These are phyloP conservation scores for Hecatera dysodea DNA, from an alignment of 2,888 invertebrate genomes.

Conservation along the genomic window DNA sequence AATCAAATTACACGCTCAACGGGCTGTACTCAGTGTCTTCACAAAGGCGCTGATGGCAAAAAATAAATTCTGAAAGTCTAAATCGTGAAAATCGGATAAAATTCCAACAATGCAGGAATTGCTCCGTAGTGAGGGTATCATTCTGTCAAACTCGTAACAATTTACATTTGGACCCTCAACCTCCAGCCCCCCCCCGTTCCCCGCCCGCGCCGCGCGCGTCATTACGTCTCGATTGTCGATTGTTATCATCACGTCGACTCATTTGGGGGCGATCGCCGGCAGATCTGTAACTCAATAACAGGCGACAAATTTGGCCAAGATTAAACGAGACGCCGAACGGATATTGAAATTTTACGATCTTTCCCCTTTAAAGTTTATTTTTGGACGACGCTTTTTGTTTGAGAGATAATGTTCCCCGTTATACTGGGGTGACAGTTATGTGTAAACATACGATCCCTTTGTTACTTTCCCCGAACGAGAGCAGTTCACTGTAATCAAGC, in stretches of 20 bases:
- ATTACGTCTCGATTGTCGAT: constrained; percentile 70
- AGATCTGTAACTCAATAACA: constrained; percentile 69
- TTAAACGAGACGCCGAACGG: constrained; percentile 78
- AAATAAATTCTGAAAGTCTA: constrained; percentile 45
- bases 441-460: constrained; percentile 64
- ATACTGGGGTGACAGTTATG: constrained; percentile 67
- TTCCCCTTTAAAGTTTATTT: constrained; percentile 74
- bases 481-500: constrained; percentile 47
- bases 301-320: constrained; percentile 79
- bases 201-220: constrained; percentile 34
- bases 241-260: constrained; percentile 69
- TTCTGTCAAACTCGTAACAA: constrained; percentile 61
- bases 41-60: constrained; percentile 51
- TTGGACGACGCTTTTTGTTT: constrained; percentile 68
- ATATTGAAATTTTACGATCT: constrained; percentile 82
- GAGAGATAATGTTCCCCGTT: constrained; percentile 63
- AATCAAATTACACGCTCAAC: constrained; percentile 37
- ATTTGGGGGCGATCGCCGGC: constrained; percentile 63
- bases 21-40: constrained; percentile 27
- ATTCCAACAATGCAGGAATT: constrained; percentile 59
- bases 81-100: constrained; percentile 51
- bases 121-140: constrained; percentile 54
- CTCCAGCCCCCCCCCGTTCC: no score
- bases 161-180: constrained; percentile 52
- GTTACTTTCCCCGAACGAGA: constrained; percentile 61